Evolutionary conservation across 64 coral and sea anemone species (phyloP), one percentile per base, ranked within the genome.

Genomic region (Dendronephthya gigantea): DNA sequence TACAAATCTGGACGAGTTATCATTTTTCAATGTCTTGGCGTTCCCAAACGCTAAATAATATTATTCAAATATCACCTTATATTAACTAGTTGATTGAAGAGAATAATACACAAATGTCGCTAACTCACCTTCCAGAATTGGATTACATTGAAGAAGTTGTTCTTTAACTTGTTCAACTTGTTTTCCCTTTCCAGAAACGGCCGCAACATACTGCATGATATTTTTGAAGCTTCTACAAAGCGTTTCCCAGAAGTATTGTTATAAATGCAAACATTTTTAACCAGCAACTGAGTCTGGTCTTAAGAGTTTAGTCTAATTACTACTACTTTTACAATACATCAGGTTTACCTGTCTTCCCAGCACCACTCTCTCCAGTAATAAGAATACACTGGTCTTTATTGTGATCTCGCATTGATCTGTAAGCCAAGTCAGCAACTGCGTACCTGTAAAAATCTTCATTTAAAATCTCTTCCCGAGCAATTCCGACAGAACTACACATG

Each of bases 201-300:
- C 95, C 34, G 95, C 95, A 50, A 98, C 95, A 91, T 93, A 98
- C 88, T 98, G 95, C 95, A 98, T 98, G 30, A 98, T 90, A 84
- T 87, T 84, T 98, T 98, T 41, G 95, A 98, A 82, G 92, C 95
- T 86, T 98, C 95, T 98, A 84, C 50, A 89, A 33, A n/a, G n/a
- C n/a, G n/a, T n/a, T n/a, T n/a, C n/a, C n/a, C n/a, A n/a, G n/a
- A n/a, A n/a, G n/a, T n/a, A n/a, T n/a, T n/a, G n/a, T n/a, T n/a
- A n/a, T n/a, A n/a, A n/a, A n/a, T n/a, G n/a, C n/a, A n/a, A n/a
- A n/a, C n/a, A n/a, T n/a, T n/a, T n/a, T n/a, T n/a, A n/a, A n/a
- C n/a, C n/a, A n/a, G n/a, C n/a, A n/a, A n/a, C n/a, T n/a, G n/a
- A n/a, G n/a, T n/a, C n/a, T n/a, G n/a, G n/a, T n/a, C n/a, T n/a